phyloP scores from a whole-genome alignment of 2,888 invertebrate species.

The Trissolcus brochymenae region DNA sequence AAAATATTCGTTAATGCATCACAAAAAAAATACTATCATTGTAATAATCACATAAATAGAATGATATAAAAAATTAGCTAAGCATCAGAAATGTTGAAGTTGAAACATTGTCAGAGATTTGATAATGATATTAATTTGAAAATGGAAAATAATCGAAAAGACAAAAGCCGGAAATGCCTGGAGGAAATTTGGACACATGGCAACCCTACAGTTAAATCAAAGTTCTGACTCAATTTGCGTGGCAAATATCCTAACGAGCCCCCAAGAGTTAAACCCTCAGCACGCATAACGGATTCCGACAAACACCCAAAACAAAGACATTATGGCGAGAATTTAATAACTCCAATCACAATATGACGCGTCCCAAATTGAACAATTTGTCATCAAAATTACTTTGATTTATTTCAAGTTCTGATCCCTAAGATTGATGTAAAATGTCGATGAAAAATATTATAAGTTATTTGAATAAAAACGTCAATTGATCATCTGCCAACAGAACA shows the following conservation, averaged over 20 bases:
- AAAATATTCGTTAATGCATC: constrained; percentile 32
- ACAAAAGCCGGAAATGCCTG: constrained; percentile 33
- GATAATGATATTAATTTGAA: too few species aligned
- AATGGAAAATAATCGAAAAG: background rate
- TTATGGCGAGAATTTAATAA: constrained; percentile 32
- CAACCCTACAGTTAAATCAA: constrained; percentile 46
- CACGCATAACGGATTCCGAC: constrained; percentile 36
- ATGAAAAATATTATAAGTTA: too few species aligned
- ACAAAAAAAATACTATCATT: constrained; percentile 27
- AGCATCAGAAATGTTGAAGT: too few species aligned
- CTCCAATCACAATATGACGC: constrained; percentile 27
- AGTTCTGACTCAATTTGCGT: constrained; percentile 48
- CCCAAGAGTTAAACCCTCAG: constrained; percentile 45
- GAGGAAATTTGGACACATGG: constrained; percentile 49
- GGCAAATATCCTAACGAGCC: constrained; percentile 49
- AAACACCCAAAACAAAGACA: constrained; percentile 41
- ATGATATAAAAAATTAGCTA: too few species aligned
- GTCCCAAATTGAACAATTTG: constrained; percentile 7
- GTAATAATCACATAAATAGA: constrained; percentile 6
- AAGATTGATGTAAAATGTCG: too few species aligned
- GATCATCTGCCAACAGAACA: constrained; percentile 46
- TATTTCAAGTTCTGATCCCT: background rate
- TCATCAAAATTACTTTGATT: background rate
- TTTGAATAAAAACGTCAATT: constrained; percentile 43
- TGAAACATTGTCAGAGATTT: too few species aligned